phyloP scores from a whole-genome alignment of 2,113 vertebrate genomes.

The Dipodomys stephensi region DNA sequence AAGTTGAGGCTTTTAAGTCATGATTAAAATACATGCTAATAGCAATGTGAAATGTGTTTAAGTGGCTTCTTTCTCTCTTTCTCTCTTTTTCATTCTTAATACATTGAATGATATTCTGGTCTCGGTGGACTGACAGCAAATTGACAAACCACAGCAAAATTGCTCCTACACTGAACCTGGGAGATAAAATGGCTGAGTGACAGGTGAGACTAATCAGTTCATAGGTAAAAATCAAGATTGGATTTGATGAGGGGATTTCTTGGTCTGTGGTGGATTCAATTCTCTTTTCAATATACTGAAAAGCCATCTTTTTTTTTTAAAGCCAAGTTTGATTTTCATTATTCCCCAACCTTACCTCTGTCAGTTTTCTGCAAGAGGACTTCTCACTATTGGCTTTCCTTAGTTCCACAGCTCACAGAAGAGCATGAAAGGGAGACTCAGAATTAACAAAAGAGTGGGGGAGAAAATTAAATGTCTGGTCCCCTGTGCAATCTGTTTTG shows the following conservation, averaged over 20 bases:
- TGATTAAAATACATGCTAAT: conserved; percentile 49
- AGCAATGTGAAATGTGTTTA: conserved; percentile 34
- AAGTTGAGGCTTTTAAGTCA: neutral
- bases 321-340: conserved; percentile 77
- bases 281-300: conserved; percentile 82
- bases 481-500: conserved; percentile 48
- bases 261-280: conserved; percentile 77
- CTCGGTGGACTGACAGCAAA: conserved; percentile 59
- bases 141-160: conserved; percentile 74
- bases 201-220: conserved; percentile 80
- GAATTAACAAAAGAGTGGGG: conserved; percentile 22
- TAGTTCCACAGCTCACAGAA: conserved; percentile 29
- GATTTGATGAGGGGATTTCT: conserved; percentile 82
- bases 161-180: conserved; percentile 60
- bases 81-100: conserved; percentile 35
- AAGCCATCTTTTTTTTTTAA: conserved; percentile 58
- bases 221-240: conserved; percentile 81
- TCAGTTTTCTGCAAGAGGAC: conserved; percentile 26
- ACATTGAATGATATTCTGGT: conserved; percentile 64
- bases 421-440: conserved; percentile 37
- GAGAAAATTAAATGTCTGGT: conserved; percentile 56
- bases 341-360: conserved; percentile 51
- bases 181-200: conserved; percentile 79
- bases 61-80: neutral
- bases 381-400: neutral